These are phyloP conservation scores for Scaeva pyrastri DNA, from an alignment of 2,888 invertebrate species.

Conservation along the genomic window DNA sequence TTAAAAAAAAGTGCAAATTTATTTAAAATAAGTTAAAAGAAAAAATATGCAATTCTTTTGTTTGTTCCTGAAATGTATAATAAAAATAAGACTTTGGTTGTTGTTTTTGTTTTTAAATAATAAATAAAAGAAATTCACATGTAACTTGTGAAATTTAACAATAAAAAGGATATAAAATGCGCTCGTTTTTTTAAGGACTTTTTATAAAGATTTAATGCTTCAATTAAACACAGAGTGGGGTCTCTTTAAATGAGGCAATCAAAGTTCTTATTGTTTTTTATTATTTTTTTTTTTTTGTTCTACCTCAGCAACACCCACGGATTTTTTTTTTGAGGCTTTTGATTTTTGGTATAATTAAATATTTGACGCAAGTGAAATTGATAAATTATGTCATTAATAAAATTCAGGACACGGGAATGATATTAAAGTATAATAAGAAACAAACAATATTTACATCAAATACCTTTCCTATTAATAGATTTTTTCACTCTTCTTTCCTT, in stretches of 20 bases:
- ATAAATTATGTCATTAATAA: not conserved
- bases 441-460: no score
- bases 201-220: conserved; percentile 3
- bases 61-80: not conserved
- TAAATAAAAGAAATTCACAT: not conserved
- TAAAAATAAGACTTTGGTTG: conserved; percentile 12
- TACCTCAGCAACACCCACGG: not conserved
- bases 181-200: not conserved
- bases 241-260: not conserved
- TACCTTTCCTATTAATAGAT: no score
- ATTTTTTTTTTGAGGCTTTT: not conserved
- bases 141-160: not conserved
- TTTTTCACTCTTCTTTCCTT: no score
- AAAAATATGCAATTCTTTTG: not conserved
- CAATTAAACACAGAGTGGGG: not conserved
- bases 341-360: not conserved
- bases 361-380: not conserved
- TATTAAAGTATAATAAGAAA: not conserved
- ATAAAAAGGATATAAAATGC: conserved; percentile 16
- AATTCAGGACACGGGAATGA: not conserved
- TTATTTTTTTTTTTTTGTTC: no score
- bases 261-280: not conserved
- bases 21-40: not conserved
- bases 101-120: not conserved
- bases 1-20: not conserved